These are phyloP conservation scores for Acleris holmiana DNA, from an alignment of 2,888 invertebrate species.

Conservation along the genomic window DNA sequence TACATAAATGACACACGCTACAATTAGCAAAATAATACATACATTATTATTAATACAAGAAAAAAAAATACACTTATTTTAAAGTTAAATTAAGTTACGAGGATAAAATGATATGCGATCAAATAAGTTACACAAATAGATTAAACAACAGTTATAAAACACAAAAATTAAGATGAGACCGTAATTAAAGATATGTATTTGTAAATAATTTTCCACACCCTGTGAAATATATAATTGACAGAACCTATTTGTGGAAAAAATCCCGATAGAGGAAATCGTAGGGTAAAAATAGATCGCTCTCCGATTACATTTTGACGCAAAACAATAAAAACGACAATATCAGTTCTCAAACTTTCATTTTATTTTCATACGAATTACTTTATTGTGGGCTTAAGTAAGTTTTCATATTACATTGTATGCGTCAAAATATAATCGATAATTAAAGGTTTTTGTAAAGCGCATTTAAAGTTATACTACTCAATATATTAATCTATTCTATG, in stretches of 20 bases:
- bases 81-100: slow-evolving; percentile 11
- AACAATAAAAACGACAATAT: slow-evolving; percentile 28
- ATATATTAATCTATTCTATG: slow-evolving; percentile 61
- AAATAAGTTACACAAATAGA: slow-evolving; percentile 26
- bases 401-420: background rate
- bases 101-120: slow-evolving; percentile 29
- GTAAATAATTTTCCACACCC: slow-evolving; percentile 73
- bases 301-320: slow-evolving; percentile 21
- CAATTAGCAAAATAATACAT: background rate
- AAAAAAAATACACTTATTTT: slow-evolving; percentile 28
- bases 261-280: slow-evolving; percentile 56
- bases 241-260: slow-evolving; percentile 77
- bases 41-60: background rate
- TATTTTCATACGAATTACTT: background rate
- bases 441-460: slow-evolving; percentile 38
- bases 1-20: slow-evolving; percentile 6
- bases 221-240: slow-evolving; percentile 81
- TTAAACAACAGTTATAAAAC: slow-evolving; percentile 6
- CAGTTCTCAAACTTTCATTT: background rate
- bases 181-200: slow-evolving; percentile 66
- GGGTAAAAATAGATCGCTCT: slow-evolving; percentile 44
- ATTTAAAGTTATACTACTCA: slow-evolving; percentile 53
- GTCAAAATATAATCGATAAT: slow-evolving; percentile 28
- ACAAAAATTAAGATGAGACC: slow-evolving; percentile 40
- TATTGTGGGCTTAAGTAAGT: no score